phyloP scores from a whole-genome alignment of 2,888 invertebrate genomes.

The Opisthograptis luteolata region DNA sequence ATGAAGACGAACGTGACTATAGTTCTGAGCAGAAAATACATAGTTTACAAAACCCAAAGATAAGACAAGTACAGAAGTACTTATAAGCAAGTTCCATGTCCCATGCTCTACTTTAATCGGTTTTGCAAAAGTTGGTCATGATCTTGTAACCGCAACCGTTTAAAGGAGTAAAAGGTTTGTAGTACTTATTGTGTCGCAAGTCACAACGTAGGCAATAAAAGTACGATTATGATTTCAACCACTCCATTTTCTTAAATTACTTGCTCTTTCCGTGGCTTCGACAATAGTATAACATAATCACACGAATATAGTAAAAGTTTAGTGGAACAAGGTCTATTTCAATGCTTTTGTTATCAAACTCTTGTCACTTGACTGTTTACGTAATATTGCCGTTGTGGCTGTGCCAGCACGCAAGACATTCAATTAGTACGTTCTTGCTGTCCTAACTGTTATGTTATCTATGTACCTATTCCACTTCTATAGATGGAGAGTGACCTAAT shows the following conservation, averaged over 20 bases:
- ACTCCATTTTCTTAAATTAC: conserved; percentile 17
- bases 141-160: background rate
- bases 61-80: background rate
- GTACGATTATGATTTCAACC: conserved; percentile 10
- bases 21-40: too few species aligned
- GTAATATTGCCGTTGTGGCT: conserved; percentile 12
- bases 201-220: conserved; percentile 5
- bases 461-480: background rate
- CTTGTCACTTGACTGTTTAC: conserved; percentile 22
- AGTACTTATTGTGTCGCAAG: conserved; percentile 3
- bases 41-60: too few species aligned
- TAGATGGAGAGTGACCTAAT: too few species aligned
- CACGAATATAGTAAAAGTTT: conserved; percentile 41
- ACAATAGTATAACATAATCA: conserved; percentile 31
- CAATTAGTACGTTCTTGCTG: conserved; percentile 14
- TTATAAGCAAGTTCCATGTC: background rate
- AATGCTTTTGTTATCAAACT: conserved; percentile 39
- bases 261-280: conserved; percentile 34
- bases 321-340: conserved; percentile 44
- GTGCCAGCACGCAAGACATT: conserved; percentile 12
- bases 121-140: conserved; percentile 1
- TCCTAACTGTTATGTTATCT: too few species aligned
- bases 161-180: background rate
- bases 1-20: too few species aligned
- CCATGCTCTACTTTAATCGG: background rate